Conservation (phyloP, 2,888 invertebrate genomes). For the Lasioglossum villosulum region DNA sequence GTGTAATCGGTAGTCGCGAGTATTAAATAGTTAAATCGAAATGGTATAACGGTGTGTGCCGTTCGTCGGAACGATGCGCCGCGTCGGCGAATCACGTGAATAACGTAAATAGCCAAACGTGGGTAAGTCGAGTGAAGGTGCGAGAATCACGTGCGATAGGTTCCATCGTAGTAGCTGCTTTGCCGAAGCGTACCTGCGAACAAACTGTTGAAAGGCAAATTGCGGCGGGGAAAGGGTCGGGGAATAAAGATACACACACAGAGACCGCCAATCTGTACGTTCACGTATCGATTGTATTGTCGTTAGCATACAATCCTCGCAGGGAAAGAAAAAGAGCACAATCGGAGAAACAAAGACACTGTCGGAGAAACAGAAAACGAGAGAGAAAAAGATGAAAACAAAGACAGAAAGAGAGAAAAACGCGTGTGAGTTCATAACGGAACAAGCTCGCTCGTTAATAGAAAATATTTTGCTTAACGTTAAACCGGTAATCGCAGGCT, state of each 20-base stretch:
- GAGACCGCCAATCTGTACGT: constrained; percentile 37
- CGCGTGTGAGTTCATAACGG: constrained; percentile 33
- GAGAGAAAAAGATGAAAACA: neutral
- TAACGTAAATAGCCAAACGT: constrained; percentile 52
- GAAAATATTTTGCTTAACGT: constrained; percentile 51
- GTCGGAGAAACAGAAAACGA: neutral
- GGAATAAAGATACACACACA: constrained; percentile 36
- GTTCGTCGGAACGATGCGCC: constrained; percentile 23
- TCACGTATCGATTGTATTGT: constrained; percentile 73
- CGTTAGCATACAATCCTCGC: constrained; percentile 65
- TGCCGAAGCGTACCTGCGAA: constrained; percentile 52
- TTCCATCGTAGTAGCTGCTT: constrained; percentile 41
- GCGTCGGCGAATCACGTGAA: constrained; percentile 32
- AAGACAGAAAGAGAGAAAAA: neutral
- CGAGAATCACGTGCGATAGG: constrained; percentile 49
- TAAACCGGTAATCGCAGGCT: constrained; percentile 47
- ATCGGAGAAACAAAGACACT: neutral
- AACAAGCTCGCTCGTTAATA: constrained; percentile 53
- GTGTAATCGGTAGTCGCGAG: constrained; percentile 9
- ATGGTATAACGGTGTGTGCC: constrained; percentile 17
- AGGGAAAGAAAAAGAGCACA: constrained; percentile 38
- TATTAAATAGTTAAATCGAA: neutral
- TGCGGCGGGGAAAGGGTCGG: constrained; percentile 17
- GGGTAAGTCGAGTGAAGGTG: constrained; percentile 39
- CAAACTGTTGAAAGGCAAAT: constrained; percentile 45